Conservation (phyloP, 2,797 vertebrate species). For the Gymnoscopelus microlampas region DNA sequence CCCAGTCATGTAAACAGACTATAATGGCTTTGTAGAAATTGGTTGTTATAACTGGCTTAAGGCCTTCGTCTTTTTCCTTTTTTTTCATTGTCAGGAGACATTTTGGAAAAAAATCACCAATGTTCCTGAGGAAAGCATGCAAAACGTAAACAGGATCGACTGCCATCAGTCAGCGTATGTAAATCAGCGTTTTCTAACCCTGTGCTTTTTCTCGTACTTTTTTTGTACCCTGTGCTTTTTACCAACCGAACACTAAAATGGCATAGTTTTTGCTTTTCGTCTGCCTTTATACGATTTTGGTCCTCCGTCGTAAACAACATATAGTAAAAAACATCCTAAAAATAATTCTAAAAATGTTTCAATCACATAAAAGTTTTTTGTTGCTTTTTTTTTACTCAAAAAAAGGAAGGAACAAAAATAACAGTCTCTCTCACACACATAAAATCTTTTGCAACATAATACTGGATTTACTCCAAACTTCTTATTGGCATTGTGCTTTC, state of each 20-base stretch:
- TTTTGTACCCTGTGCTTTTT: slow-evolving; percentile 80
- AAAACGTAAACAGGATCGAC: slow-evolving; percentile 84
- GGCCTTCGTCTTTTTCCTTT: slow-evolving; percentile 64
- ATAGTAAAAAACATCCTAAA: slow-evolving; percentile 87
- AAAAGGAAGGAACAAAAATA: slow-evolving; percentile 78
- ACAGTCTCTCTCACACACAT: slow-evolving; percentile 83
- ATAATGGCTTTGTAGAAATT: slow-evolving; percentile 65
- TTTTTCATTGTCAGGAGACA: slow-evolving; percentile 70
- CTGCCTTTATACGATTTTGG: slow-evolving; percentile 82
- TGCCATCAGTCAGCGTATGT: slow-evolving; percentile 75
- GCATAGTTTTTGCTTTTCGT: slow-evolving; percentile 84
- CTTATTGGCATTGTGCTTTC: slow-evolving; percentile 81
- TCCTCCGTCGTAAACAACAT: slow-evolving; percentile 83
- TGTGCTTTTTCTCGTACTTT: slow-evolving; percentile 59
- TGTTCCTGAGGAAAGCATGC: slow-evolving; percentile 83
- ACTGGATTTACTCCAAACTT: slow-evolving; percentile 76
- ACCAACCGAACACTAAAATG: slow-evolving; percentile 76
- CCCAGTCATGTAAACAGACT: slow-evolving; percentile 77
- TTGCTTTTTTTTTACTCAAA: slow-evolving; percentile 67
- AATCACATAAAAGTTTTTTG: slow-evolving; percentile 81
- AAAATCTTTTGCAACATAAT: slow-evolving; percentile 75
- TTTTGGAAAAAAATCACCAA: slow-evolving; percentile 71
- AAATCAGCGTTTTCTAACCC: slow-evolving; percentile 73
- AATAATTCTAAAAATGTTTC: slow-evolving; percentile 85
- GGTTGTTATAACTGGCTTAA: slow-evolving; percentile 71